phyloP scores from a whole-genome alignment of 2,888 invertebrate genomes.

The Eupithecia subumbrata region DNA sequence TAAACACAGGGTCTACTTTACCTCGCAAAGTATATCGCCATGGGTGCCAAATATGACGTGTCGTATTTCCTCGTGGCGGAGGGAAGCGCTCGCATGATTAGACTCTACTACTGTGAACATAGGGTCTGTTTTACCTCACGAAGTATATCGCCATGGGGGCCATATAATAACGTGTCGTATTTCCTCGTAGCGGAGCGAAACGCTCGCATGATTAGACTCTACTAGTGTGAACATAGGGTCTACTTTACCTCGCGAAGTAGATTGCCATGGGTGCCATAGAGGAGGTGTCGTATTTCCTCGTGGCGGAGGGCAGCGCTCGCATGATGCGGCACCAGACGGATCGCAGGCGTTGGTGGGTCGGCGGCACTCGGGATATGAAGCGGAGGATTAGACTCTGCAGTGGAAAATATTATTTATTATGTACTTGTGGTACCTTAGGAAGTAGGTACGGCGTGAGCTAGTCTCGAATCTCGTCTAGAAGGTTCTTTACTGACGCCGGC shows the following conservation, averaged over 20 bases:
- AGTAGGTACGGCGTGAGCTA: conserved; percentile 76
- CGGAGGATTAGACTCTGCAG: conserved; percentile 86
- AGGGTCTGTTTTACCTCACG: conserved; percentile 59
- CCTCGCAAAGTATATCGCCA: conserved; percentile 85
- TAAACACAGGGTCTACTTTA: too few species aligned
- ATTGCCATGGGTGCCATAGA: conserved; percentile 80
- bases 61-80: conserved; percentile 77
- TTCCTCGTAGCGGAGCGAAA: conserved; percentile 81
- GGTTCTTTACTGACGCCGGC: conserved; percentile 70
- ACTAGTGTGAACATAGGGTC: too few species aligned
- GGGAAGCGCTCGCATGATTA: conserved; percentile 83
- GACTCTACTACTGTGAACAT: too few species aligned
- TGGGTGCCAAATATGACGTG: conserved; percentile 74
- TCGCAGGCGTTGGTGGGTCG: conserved; percentile 78
- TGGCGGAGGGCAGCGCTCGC: conserved; percentile 83
- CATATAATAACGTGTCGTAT: conserved; percentile 73
- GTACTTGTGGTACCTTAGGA: too few species aligned
- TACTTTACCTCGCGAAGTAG: conserved; percentile 77
- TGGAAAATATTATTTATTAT: neutral
- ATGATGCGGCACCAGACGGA: conserved; percentile 85
- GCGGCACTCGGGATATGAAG: conserved; percentile 84
- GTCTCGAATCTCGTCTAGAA: conserved; percentile 82
- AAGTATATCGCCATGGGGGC: conserved; percentile 84
- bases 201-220: conserved; percentile 76
- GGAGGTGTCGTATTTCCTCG: conserved; percentile 74